Evolutionary conservation across 2,888 invertebrate genomes (phyloP).

Genomic region (Anagyrus pseudococci): DNA sequence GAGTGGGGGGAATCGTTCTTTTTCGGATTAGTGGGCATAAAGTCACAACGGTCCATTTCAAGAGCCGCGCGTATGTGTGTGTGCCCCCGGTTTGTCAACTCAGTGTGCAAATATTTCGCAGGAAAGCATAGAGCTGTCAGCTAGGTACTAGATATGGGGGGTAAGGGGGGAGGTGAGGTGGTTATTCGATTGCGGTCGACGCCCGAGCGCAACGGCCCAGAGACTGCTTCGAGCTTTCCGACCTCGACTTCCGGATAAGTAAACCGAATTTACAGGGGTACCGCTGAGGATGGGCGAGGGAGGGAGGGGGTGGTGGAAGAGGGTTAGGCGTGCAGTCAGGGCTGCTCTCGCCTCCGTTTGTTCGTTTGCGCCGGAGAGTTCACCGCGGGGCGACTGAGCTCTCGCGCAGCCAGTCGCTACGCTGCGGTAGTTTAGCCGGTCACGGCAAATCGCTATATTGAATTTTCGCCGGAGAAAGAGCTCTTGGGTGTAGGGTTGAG

Average conservation of each 20-base stretch:
- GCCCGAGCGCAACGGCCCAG: constrained; percentile 40
- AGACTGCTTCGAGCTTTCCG: constrained; percentile 29
- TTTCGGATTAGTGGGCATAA: constrained; percentile 20
- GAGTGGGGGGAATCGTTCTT: constrained; percentile 1
- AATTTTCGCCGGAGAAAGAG: constrained; percentile 24
- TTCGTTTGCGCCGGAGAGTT: constrained; percentile 26
- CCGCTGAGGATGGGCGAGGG: too few relatives aligned
- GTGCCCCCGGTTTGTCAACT: constrained; percentile 45
- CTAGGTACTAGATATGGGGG: too few relatives aligned
- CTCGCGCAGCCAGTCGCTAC: constrained; percentile 7
- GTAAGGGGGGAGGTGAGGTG: background rate
- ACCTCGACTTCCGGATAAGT: constrained; percentile 52
- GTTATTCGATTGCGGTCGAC: constrained; percentile 56
- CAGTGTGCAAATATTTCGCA: constrained; percentile 52
- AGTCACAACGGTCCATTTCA: constrained; percentile 20
- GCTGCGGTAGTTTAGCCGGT: constrained; percentile 12
- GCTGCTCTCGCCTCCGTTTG: constrained; percentile 23
- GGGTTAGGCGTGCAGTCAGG: constrained; percentile 15
- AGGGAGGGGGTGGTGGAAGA: too few relatives aligned
- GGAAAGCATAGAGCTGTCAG: too few relatives aligned
- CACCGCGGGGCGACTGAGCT: background rate
- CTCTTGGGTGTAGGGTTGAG: constrained; percentile 2
- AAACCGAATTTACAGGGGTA: constrained; percentile 54
- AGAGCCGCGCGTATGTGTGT: constrained; percentile 10
- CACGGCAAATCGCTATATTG: constrained; percentile 29